A percentile compares a stretch with the other conserved stretches of the same genome.
These are phyloP conservation scores for Ptilodon capucinus DNA, from an alignment of 2,888 invertebrate genomes.

Conservation along the genomic window DNA sequence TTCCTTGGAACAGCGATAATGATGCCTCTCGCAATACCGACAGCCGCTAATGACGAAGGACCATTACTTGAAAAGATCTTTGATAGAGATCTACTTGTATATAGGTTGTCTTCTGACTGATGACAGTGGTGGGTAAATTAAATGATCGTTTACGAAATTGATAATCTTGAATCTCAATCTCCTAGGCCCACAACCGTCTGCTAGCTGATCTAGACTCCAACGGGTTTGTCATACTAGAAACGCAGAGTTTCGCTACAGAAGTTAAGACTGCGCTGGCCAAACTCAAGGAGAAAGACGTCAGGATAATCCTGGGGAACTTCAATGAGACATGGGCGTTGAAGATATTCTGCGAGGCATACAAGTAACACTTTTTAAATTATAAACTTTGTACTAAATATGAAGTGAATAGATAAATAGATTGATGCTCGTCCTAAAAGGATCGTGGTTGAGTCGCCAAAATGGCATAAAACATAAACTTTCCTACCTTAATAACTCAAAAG, in stretches of 20 bases:
- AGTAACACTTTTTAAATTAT: constrained; percentile 59
- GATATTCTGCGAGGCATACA: constrained; percentile 94
- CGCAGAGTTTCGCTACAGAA: constrained; percentile 96
- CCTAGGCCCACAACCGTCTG: constrained; percentile 92
- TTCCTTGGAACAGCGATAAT: too few relatives aligned
- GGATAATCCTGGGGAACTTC: constrained; percentile 98
- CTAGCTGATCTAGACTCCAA: constrained; percentile 92
- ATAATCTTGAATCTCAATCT: neutral
- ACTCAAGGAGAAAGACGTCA: constrained; percentile 94
- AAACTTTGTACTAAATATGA: neutral
- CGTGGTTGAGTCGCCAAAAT: too few relatives aligned
- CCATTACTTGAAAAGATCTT: too few relatives aligned
- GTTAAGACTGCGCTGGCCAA: constrained; percentile 90
- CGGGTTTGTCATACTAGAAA: constrained; percentile 92
- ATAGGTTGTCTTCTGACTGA: neutral
- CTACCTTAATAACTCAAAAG: too few relatives aligned
- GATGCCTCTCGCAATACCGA: too few relatives aligned
- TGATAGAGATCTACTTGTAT: too few relatives aligned
- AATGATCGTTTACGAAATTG: neutral
- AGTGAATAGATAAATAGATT: too few relatives aligned
- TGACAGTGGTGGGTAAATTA: neutral
- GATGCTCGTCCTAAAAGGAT: too few relatives aligned
- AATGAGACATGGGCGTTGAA: constrained; percentile 96
- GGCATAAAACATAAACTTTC: too few relatives aligned
- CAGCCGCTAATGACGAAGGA: too few relatives aligned